Evolutionary conservation across 2,113 vertebrate genomes (phyloP).

Genomic region (Tyrannus savana): DNA sequence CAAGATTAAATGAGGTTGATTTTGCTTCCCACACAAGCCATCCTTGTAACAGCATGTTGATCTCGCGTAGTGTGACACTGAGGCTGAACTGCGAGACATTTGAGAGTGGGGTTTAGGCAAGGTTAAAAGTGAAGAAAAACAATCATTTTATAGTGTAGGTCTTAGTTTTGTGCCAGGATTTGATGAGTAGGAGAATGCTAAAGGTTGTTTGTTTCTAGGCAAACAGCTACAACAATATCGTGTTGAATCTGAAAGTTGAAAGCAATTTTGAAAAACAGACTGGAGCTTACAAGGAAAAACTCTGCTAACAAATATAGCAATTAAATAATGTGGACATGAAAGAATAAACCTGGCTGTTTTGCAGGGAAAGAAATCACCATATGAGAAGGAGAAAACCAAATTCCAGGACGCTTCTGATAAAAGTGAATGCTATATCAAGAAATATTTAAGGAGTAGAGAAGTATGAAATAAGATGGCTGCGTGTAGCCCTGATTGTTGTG

Average conservation of each 20-base stretch:
- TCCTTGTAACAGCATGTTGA: neutral
- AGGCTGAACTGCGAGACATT: neutral
- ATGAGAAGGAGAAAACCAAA: neutral
- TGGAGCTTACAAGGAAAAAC: neutral
- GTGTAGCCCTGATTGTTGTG: neutral
- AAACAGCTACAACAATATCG: neutral
- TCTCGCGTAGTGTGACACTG: neutral
- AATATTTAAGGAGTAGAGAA: neutral
- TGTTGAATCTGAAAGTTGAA: neutral
- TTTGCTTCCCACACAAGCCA: neutral
- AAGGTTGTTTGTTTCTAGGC: neutral
- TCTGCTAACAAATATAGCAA: neutral
- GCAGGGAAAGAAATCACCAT: neutral
- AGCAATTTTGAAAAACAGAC: neutral
- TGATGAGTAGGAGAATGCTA: neutral
- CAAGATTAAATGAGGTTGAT: neutral
- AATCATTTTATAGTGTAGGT: neutral
- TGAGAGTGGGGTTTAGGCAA: neutral
- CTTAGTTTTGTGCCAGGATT: neutral
- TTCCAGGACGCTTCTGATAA: neutral
- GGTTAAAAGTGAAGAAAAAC: neutral
- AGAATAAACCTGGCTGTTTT: neutral
- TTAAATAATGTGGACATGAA: neutral
- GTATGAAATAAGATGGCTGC: neutral
- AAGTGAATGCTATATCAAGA: neutral